Base-by-base conservation (phyloP, 1,140 invertebrate species). In the Drosophila littoralis region DNA sequence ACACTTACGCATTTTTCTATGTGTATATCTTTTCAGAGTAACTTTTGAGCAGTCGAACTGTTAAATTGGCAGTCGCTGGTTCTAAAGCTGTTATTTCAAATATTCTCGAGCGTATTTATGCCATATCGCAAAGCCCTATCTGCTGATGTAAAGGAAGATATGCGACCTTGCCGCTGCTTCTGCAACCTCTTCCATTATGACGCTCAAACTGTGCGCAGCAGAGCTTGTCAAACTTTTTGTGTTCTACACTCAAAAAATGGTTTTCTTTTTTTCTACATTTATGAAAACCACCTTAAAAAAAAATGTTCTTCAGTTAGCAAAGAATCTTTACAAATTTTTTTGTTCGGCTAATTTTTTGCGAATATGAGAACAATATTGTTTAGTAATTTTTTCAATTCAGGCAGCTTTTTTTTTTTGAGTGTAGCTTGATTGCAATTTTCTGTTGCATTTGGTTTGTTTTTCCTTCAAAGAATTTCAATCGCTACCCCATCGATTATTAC, bases 151-250 rank as follows among this genome's bases (percentile, higher is more conserved):
- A 22, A 22, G 22, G 22, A 22, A 22, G 1, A 22, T 0, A 22
- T 22, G 22, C 22, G 22, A 22, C 22, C 22, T 22, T 22, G 22
- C 0, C 22, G 22, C 22, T 22, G 22, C 1, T 28, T 28, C 5
- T 28, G 22, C 22, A 5, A 28, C 4, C 22, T 0, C 22, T 15
- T 13, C 7, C 6, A 35, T 52, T 52, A 12, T 57, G 15, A n/a
- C 17, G 7, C 15, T 6, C 17, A 57, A 42, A 57, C 54, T 57
- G 36, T 57, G 9, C 12, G 8, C n/a, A n/a, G 1, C 51, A 52
- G 32, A 8, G n/a, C 33, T 52, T 28, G 36, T n/a, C 36, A 28
- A 57, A 57, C 54, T 52, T 15, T 15, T 35, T 10, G 52, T 15
- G n/a, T 17, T 40, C 10, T 17, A 2, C 22, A 28, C 22, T 28